Evolutionary conservation across 2,888 invertebrate genomes (phyloP).

Genomic region (Toxonevra muliebris): DNA sequence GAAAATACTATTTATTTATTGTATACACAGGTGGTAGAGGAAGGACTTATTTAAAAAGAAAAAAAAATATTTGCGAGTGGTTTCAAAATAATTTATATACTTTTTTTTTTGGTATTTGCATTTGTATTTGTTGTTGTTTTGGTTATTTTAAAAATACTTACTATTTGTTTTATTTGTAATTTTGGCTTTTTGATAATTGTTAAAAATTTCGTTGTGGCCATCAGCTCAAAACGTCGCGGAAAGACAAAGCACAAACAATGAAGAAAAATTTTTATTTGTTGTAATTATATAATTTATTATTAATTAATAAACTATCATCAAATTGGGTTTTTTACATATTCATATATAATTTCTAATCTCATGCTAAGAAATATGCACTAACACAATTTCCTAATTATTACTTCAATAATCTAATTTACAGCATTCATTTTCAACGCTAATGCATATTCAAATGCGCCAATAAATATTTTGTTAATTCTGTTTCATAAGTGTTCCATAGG

Average conservation of each 20-base stretch:
- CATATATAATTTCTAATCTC: too few species aligned
- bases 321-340: too few species aligned
- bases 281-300: conserved; percentile 13
- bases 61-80: conserved; percentile 13
- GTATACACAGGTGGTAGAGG: neutral
- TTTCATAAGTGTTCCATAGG: too few species aligned
- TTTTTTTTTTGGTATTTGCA: conserved; percentile 29
- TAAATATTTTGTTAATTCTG: too few species aligned
- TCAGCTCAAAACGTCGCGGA: conserved; percentile 66
- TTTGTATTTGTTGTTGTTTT: conserved; percentile 34
- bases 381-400: too few species aligned
- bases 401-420: too few species aligned
- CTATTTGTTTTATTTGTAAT: conserved; percentile 57
- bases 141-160: conserved; percentile 57
- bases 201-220: conserved; percentile 64
- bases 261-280: conserved; percentile 57
- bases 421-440: too few species aligned
- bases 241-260: conserved; percentile 66
- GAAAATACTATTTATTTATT: conserved; percentile 14
- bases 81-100: conserved; percentile 14
- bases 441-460: too few species aligned
- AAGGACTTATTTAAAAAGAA: neutral
- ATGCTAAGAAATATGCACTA: too few species aligned
- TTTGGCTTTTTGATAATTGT: conserved; percentile 60
- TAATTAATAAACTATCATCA: too few species aligned